Evolutionary conservation across 2,888 invertebrate genomes (phyloP).

Genomic region (Euspilapteryx auroguttella): DNA sequence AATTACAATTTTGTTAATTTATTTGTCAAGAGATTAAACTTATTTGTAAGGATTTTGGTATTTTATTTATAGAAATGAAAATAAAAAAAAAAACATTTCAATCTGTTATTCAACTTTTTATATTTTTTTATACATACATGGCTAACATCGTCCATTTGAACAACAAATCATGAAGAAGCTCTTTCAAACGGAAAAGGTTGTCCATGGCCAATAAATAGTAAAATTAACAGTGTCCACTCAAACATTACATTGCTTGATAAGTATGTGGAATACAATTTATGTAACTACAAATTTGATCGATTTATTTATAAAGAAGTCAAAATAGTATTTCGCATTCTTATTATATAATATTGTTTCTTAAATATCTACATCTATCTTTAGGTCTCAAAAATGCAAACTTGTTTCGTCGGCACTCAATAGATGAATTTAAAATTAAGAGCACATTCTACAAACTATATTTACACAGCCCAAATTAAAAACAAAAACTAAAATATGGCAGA

Average conservation of each 20-base stretch:
- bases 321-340: not conserved
- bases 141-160: constrained; percentile 52
- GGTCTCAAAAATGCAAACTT: no score
- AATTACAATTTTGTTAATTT: constrained; percentile 50
- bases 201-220: constrained; percentile 51
- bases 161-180: no score
- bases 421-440: no score
- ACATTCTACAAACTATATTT: constrained; percentile 45
- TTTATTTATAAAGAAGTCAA: constrained; percentile 24
- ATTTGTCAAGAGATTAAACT: constrained; percentile 56
- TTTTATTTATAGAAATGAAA: constrained; percentile 12
- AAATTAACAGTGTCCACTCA: constrained; percentile 16
- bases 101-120: constrained; percentile 16
- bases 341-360: not conserved
- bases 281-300: no score
- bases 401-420: no score
- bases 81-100: not conserved
- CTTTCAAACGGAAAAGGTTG: constrained; percentile 56
- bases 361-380: no score
- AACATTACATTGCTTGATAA: no score
- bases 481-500: constrained; percentile 4
- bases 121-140: constrained; percentile 30
- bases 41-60: constrained; percentile 36
- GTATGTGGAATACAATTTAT: no score
- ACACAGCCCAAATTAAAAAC: constrained; percentile 18